phyloP scores from a whole-genome alignment of 2,113 vertebrate species.

The Thinocorus orbignyianus region DNA sequence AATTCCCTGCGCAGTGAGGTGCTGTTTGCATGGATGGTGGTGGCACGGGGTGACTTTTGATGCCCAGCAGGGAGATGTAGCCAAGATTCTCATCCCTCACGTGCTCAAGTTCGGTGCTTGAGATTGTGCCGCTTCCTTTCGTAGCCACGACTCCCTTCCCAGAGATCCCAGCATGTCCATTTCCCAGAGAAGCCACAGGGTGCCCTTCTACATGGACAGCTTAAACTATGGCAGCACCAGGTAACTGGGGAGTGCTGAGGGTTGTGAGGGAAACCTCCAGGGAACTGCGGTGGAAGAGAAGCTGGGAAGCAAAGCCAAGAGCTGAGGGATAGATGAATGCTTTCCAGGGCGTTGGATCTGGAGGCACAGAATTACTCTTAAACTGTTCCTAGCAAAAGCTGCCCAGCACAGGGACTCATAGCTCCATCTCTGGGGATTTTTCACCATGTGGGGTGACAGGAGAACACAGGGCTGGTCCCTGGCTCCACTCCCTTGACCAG shows the following conservation, averaged over 20 bases:
- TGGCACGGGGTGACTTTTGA: not conserved
- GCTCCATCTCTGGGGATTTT: not conserved
- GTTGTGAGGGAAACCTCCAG: not conserved
- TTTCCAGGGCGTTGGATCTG: not conserved
- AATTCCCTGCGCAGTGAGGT: not conserved
- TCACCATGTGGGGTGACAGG: not conserved
- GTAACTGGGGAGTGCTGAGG: not conserved
- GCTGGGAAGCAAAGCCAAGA: not conserved
- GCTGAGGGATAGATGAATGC: not conserved
- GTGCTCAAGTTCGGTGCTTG: not conserved
- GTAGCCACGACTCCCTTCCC: conserved; percentile 26
- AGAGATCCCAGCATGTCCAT: not conserved
- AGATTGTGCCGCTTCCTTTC: conserved; percentile 32
- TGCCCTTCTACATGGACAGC: conserved; percentile 67
- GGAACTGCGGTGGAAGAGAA: not conserved
- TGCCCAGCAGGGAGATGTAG: not conserved
- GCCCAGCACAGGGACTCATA: not conserved
- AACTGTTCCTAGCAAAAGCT: not conserved
- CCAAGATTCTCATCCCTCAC: not conserved
- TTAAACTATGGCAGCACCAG: conserved; percentile 43
- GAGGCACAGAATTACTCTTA: not conserved
- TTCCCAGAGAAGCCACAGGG: conserved; percentile 65
- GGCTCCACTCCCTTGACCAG: not conserved
- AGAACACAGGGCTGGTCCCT: not conserved
- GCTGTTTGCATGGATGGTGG: not conserved